Conservation (phyloP, 23 tunicate genomes). For the Phallusia fumigata region DNA sequence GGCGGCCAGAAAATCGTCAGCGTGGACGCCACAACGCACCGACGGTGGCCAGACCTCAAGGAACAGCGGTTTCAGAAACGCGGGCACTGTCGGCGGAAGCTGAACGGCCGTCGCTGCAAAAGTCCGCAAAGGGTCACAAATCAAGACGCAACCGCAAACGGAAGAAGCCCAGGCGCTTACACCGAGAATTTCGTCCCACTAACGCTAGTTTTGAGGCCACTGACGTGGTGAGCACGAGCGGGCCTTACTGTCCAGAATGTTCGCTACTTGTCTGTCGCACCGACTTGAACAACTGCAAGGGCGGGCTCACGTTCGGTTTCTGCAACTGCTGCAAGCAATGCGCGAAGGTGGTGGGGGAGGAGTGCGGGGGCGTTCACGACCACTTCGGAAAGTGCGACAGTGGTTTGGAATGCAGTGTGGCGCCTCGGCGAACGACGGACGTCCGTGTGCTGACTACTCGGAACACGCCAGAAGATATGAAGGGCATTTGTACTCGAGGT, state of each 20-base stretch:
- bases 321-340: constrained; percentile 36
- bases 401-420: constrained; percentile 19
- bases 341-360: constrained; percentile 38
- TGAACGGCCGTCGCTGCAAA: background rate
- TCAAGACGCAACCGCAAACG: background rate
- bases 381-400: constrained; percentile 39
- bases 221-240: background rate
- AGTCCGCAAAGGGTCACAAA: background rate
- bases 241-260: background rate
- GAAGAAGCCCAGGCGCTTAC: too few species aligned
- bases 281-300: constrained; percentile 32
- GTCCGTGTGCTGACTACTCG: background rate
- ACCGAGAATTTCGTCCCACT: background rate
- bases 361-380: constrained; percentile 28
- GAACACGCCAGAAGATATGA: background rate
- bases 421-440: background rate
- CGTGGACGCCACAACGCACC: too few species aligned
- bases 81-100: too few species aligned
- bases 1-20: too few species aligned
- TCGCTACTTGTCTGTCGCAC: background rate
- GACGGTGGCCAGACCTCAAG: too few species aligned
- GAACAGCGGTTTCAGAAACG: too few species aligned
- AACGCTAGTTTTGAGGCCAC: background rate
- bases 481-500: background rate
- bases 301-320: constrained; percentile 26